Conservation (phyloP, 2,113 vertebrate species). For the Aptenodytes patagonicus region DNA sequence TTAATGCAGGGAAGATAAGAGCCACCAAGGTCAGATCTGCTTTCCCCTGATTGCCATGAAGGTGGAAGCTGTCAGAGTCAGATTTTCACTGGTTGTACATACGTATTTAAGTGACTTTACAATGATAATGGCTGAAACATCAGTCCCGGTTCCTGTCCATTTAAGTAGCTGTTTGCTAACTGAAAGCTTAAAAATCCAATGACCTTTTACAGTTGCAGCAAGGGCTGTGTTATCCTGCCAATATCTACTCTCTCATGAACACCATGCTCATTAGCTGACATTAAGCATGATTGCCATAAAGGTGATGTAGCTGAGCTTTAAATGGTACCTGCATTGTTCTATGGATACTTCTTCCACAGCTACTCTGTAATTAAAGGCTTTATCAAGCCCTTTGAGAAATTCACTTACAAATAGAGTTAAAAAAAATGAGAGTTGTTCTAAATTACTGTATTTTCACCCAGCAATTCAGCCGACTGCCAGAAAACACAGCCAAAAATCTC, state of each 20-base stretch:
- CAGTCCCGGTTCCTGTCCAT: background rate
- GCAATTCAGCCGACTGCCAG: background rate
- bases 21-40: background rate
- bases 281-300: background rate
- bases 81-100: background rate
- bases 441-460: conserved; percentile 34
- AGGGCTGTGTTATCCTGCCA: background rate
- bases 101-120: background rate
- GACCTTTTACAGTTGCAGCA: background rate
- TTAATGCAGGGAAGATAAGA: background rate
- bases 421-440: background rate
- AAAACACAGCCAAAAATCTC: background rate
- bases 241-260: background rate
- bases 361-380: conserved; percentile 15
- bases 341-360: background rate
- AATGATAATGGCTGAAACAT: background rate
- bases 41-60: background rate
- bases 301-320: conserved; percentile 11
- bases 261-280: background rate
- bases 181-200: conserved; percentile 22
- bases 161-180: background rate
- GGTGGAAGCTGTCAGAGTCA: background rate
- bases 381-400: background rate
- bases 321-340: background rate
- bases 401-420: background rate